Percentiles rank a stretch among this genome's conserved stretches.
These are phyloP conservation scores for Cybosia mesomella DNA, from an alignment of 2,888 invertebrate genomes.

Conservation along the genomic window DNA sequence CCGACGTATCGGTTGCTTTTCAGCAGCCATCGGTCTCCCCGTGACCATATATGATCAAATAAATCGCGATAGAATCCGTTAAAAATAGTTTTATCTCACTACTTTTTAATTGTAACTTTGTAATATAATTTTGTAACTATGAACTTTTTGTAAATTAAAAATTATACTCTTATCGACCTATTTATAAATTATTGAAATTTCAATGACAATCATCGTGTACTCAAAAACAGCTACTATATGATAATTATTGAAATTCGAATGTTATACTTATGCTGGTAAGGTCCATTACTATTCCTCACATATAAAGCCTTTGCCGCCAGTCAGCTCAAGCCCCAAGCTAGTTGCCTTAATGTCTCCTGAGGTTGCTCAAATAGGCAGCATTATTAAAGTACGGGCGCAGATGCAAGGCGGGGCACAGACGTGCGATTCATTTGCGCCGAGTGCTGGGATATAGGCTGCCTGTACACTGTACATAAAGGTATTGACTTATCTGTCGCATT, in stretches of 20 bases:
- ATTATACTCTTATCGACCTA: too few species aligned
- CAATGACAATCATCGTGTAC: background rate
- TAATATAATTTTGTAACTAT: too few species aligned
- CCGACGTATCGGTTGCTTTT: too few species aligned
- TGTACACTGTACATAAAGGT: slow-evolving; percentile 9
- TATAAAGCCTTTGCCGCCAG: background rate
- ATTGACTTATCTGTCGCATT: slow-evolving; percentile 14
- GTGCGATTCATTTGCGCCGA: slow-evolving; percentile 43
- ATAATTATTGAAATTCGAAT: background rate
- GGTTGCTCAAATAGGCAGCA: slow-evolving; percentile 11
- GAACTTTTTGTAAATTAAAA: too few species aligned
- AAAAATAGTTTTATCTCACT: too few species aligned
- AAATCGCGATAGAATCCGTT: too few species aligned
- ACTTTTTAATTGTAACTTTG: too few species aligned
- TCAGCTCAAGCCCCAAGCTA: background rate
- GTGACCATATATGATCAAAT: too few species aligned
- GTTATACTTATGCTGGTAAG: background rate
- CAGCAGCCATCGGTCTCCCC: too few species aligned
- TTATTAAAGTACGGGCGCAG: slow-evolving; percentile 20
- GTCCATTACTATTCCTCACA: background rate
- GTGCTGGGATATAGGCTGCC: slow-evolving; percentile 23
- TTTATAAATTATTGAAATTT: too few species aligned
- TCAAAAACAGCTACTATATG: background rate
- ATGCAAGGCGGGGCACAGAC: slow-evolving; percentile 22
- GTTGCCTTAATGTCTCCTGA: slow-evolving; percentile 5